phyloP scores from a whole-genome alignment of 1,140 invertebrate genomes.

The Dermatophagoides farinae region DNA sequence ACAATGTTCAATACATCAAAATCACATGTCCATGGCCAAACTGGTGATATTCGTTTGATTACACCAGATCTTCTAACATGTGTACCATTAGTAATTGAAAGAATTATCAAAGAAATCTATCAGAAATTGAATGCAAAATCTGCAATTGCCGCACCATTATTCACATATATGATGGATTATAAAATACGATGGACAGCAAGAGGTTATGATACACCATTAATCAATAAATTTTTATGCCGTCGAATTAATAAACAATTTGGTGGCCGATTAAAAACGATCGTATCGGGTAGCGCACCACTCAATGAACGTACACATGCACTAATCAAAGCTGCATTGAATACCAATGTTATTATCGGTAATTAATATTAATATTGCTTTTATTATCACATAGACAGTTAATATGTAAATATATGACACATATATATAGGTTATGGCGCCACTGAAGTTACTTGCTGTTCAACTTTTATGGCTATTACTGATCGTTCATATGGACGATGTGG shows the following conservation, averaged over 20 bases:
- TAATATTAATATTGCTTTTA: not conserved
- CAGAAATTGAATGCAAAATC: conserved; percentile 27
- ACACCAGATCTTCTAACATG: conserved; percentile 77
- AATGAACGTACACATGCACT: conserved; percentile 82
- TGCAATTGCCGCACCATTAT: conserved; percentile 19
- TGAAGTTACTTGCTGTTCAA: conserved; percentile 80
- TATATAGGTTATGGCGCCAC: not conserved
- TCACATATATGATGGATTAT: conserved; percentile 14
- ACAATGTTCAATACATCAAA: conserved; percentile 67
- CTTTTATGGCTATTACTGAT: conserved; percentile 54
- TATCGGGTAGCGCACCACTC: conserved; percentile 78
- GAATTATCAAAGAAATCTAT: conserved; percentile 26
- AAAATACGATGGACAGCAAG: conserved; percentile 11
- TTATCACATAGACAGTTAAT: not conserved
- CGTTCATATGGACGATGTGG: conserved; percentile 45
- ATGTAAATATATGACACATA: not conserved
- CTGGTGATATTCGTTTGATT: conserved; percentile 19
- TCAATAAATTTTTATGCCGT: conserved; percentile 22
- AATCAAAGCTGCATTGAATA: conserved; percentile 75
- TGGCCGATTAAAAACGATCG: conserved; percentile 57
- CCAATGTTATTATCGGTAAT: conserved; percentile 41
- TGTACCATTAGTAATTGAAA: conserved; percentile 44
- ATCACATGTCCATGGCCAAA: conserved; percentile 19
- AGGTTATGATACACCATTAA: conserved; percentile 15
- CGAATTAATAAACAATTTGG: conserved; percentile 49